Percentiles rank a stretch among this genome's conserved stretches.
These are phyloP conservation scores for Exephanes ischioxanthus DNA, from an alignment of 2,888 invertebrate species.

Conservation along the genomic window DNA sequence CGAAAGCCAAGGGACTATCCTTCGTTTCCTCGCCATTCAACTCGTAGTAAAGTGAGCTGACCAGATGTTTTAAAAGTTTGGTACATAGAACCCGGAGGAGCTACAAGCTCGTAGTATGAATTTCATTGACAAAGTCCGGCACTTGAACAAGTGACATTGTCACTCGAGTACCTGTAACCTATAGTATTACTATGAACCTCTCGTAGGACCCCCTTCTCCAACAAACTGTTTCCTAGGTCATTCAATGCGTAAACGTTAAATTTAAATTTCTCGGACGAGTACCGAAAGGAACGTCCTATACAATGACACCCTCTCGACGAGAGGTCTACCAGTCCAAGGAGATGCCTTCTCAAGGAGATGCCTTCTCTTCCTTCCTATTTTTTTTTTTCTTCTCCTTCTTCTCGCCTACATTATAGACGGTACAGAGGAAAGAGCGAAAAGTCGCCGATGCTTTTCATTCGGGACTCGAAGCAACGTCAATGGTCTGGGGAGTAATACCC, in stretches of 20 bases:
- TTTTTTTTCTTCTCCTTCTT: slow-evolving; percentile 39
- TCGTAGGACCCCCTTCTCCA: slow-evolving; percentile 23
- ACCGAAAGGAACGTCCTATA: slow-evolving; percentile 1
- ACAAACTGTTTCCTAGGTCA: slow-evolving; percentile 11
- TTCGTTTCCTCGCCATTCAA: slow-evolving; percentile 73
- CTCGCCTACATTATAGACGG: slow-evolving; percentile 11
- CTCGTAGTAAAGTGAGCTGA: slow-evolving; percentile 78
- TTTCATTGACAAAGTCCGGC: slow-evolving; percentile 79
- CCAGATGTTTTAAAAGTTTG: slow-evolving; percentile 74
- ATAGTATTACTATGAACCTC: slow-evolving; percentile 52
- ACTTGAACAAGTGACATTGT: slow-evolving; percentile 75
- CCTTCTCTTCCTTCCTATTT: slow-evolving; percentile 6
- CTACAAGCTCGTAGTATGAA: slow-evolving; percentile 73
- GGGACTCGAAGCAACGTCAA: slow-evolving; percentile 54
- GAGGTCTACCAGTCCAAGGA: slow-evolving; percentile 35
- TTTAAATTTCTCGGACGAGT: slow-evolving; percentile 78
- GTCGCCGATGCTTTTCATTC: slow-evolving; percentile 69
- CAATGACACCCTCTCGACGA: slow-evolving; percentile 61
- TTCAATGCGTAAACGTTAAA: slow-evolving; percentile 75
- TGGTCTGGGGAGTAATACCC: slow-evolving; percentile 63
- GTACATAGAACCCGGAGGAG: neutral
- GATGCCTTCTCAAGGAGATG: slow-evolving; percentile 57
- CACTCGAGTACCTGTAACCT: slow-evolving; percentile 82
- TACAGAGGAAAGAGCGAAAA: slow-evolving; percentile 52
- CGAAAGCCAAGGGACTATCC: slow-evolving; percentile 41